Conservation (phyloP, 2,113 vertebrate species). For the Spea bombifrons region DNA sequence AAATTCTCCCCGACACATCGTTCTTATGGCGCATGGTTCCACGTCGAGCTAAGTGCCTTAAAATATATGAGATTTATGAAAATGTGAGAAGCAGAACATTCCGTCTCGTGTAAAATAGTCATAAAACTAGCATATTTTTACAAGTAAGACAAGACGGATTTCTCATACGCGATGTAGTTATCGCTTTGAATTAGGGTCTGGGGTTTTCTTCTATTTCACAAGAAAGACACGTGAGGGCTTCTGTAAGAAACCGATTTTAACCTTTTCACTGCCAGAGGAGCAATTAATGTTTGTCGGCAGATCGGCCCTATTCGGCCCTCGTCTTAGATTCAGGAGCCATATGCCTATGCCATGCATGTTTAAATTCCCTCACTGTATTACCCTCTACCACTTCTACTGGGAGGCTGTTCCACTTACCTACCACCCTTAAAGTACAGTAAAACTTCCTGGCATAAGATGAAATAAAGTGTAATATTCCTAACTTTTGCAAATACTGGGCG, state of each 20-base stretch:
- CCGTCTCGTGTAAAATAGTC: neutral
- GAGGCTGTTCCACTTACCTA: too few relatives aligned
- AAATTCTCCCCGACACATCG: conserved; percentile 23
- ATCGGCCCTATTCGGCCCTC: too few relatives aligned
- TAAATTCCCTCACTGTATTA: too few relatives aligned
- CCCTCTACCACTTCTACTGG: too few relatives aligned
- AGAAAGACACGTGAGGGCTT: neutral
- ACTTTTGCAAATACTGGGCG: too few relatives aligned
- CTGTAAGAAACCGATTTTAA: neutral
- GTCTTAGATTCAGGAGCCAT: too few relatives aligned
- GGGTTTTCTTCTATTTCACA: neutral
- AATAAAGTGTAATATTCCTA: too few relatives aligned
- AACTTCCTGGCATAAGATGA: too few relatives aligned
- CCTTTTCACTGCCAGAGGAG: neutral
- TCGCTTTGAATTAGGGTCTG: neutral
- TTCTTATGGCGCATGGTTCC: neutral
- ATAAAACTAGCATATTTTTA: conserved; percentile 9
- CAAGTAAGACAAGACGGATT: conserved; percentile 20
- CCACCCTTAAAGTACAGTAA: too few relatives aligned
- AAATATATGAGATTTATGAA: conserved; percentile 26
- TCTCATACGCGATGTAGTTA: neutral
- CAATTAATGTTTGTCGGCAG: too few relatives aligned
- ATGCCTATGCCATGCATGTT: too few relatives aligned
- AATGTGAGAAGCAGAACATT: conserved; percentile 22
- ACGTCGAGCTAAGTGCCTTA: neutral